Evolutionary conservation across 2,888 invertebrate species (phyloP), one percentile per base, ranked within the genome.

Genomic region (Lapara coniferarum): DNA sequence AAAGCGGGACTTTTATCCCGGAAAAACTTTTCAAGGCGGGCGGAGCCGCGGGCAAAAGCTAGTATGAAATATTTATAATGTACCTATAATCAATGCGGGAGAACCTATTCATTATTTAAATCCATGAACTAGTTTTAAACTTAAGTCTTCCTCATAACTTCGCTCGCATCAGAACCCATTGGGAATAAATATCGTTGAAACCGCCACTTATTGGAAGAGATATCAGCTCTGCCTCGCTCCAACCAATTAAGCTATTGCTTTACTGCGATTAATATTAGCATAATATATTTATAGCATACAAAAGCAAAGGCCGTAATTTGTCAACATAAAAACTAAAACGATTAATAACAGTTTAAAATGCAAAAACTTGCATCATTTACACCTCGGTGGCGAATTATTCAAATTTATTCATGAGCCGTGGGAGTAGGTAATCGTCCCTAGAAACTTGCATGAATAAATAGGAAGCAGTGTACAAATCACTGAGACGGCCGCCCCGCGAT

Each of bases 331-430:
- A 86, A 84, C 77, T 84, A 82, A 86, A 88, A 84, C 83, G 84
- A 90, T 90, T 90, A 90, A 89, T 88, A 90, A 87, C 85, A 81
- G 86, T 89, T 89, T 89, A 86, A 86, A 90, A 91, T 90, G 90
- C 88, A 90, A 89, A 91, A 92, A 91, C 89, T 91, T 90, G 90
- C 91, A 90, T 90, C 90, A 89, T 91, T 92, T 89, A 89, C 90
- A 90, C 90, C 89, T 91, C 85, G 83, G 84, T 86, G 82, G 81
- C 84, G 83, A 86, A 90, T 91, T 92, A 92, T 92, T 90, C 82
- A 90, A 90, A 92, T 91, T 86, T 91, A 92, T 92, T 91, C 92
- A 91, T 90, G 89, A 89, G 86, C 82, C 77, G 80, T 82, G 82
- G 88, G 87, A 90, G 88, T 87, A 87, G 89, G 90, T 91, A 92